Evolutionary conservation across 2,888 invertebrate species (phyloP).

Genomic region (Drosophila vallismaia): DNA sequence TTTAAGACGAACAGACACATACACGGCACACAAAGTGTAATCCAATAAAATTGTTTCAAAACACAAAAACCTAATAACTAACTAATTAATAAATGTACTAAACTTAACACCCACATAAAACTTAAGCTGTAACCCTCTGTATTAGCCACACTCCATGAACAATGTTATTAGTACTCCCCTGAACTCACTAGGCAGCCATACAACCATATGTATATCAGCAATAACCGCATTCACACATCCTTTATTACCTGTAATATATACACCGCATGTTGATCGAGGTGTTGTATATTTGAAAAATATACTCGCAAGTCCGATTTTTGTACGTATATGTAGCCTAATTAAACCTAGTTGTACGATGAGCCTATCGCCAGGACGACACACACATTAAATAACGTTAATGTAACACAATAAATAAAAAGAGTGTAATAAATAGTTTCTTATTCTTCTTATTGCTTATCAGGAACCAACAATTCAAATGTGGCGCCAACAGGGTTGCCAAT

Average conservation of each 20-base stretch:
- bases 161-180: slow-evolving; percentile 33
- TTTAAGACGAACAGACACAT: slow-evolving; percentile 35
- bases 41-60: slow-evolving; percentile 22
- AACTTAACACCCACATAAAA: slow-evolving; percentile 1
- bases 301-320: slow-evolving; percentile 57
- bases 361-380: slow-evolving; percentile 36
- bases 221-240: slow-evolving; percentile 42
- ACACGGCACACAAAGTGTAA: slow-evolving; percentile 16
- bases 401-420: slow-evolving; percentile 43
- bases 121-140: slow-evolving; percentile 23
- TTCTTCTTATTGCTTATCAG: background rate
- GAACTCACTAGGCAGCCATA: slow-evolving; percentile 17
- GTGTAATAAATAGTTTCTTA: slow-evolving; percentile 56
- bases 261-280: slow-evolving; percentile 32
- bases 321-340: slow-evolving; percentile 67
- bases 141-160: slow-evolving; percentile 14
- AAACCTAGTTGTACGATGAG: slow-evolving; percentile 55
- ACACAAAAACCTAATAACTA: slow-evolving; percentile 5
- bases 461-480: background rate
- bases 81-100: background rate
- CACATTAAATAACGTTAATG: slow-evolving; percentile 56
- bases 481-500: background rate
- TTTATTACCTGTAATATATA: slow-evolving; percentile 57
- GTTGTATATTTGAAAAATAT: slow-evolving; percentile 56
- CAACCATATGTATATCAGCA: slow-evolving; percentile 39